These are phyloP conservation scores for Bombus sibiricus DNA, from an alignment of 1,140 invertebrate genomes.

Conservation along the genomic window DNA sequence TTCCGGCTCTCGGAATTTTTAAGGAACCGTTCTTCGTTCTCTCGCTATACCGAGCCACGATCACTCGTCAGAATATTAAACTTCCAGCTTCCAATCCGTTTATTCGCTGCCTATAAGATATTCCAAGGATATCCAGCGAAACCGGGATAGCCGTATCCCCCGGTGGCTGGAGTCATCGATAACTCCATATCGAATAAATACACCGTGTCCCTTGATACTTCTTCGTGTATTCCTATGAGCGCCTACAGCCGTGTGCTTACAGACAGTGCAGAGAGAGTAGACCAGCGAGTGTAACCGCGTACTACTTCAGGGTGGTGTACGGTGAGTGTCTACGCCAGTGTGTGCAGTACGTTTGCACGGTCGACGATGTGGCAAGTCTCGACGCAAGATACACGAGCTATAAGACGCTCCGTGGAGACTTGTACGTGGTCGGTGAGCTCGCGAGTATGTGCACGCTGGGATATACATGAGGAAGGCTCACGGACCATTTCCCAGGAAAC, in stretches of 20 bases:
- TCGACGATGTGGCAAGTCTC: conserved; percentile 32
- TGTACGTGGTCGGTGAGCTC: conserved; percentile 17
- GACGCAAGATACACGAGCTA: conserved; percentile 36
- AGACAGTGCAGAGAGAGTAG: neutral
- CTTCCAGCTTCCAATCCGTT: neutral
- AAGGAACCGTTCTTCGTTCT: neutral
- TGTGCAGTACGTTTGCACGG: conserved; percentile 3
- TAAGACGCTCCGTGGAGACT: conserved; percentile 21
- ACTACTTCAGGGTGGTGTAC: neutral
- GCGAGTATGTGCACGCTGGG: conserved; percentile 18
- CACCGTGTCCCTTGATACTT: neutral
- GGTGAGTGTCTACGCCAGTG: neutral
- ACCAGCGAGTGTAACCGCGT: neutral
- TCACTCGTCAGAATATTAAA: neutral
- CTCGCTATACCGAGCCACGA: neutral
- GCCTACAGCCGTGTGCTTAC: neutral
- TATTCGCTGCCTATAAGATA: too few species aligned
- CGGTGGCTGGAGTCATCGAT: neutral
- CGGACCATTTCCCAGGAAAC: conserved; percentile 68
- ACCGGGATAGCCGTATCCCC: neutral
- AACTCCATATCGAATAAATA: conserved; percentile 6
- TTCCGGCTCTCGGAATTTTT: neutral
- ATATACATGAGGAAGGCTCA: conserved; percentile 53
- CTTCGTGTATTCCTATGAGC: neutral
- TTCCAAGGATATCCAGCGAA: neutral